Conservation (phyloP, 2,888 invertebrate genomes). For the Melangyna quadrimaculata region DNA sequence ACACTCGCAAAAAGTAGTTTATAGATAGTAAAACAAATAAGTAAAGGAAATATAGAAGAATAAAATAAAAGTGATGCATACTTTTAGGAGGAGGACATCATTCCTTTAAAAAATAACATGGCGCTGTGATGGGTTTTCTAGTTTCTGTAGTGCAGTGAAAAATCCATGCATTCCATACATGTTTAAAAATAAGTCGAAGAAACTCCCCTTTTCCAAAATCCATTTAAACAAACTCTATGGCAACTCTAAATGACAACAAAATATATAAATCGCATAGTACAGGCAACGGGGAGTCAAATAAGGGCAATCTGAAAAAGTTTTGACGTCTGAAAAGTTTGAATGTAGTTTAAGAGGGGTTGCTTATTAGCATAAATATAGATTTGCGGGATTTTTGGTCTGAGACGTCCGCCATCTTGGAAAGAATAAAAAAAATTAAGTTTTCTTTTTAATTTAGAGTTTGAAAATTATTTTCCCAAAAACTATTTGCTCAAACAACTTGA, state of each 20-base stretch:
- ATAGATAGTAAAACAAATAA: no score
- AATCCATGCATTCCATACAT: conserved; percentile 65
- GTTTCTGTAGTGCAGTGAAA: conserved; percentile 28
- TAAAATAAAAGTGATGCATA: conserved; percentile 55
- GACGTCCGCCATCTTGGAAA: no score
- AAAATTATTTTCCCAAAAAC: no score
- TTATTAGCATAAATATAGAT: no score
- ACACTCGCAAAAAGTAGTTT: not conserved
- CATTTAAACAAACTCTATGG: not conserved
- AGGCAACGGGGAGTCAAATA: no score
- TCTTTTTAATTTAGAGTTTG: no score
- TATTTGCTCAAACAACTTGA: no score
- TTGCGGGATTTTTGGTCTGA: no score
- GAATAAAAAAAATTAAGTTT: no score
- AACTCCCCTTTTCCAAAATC: not conserved
- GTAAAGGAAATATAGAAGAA: conserved; percentile 9
- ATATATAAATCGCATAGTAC: conserved; percentile 35
- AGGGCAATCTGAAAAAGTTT: no score
- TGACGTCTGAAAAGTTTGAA: no score
- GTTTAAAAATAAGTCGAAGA: conserved; percentile 21
- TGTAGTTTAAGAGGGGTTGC: no score
- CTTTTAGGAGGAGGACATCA: conserved; percentile 38
- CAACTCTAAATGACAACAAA: conserved; percentile 45
- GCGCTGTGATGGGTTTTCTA: not conserved
- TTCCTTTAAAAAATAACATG: conserved; percentile 37